Percentiles rank a stretch among this genome's conserved stretches.
Conservation (phyloP, 2,113 vertebrate genomes). For the Menura novaehollandiae region DNA sequence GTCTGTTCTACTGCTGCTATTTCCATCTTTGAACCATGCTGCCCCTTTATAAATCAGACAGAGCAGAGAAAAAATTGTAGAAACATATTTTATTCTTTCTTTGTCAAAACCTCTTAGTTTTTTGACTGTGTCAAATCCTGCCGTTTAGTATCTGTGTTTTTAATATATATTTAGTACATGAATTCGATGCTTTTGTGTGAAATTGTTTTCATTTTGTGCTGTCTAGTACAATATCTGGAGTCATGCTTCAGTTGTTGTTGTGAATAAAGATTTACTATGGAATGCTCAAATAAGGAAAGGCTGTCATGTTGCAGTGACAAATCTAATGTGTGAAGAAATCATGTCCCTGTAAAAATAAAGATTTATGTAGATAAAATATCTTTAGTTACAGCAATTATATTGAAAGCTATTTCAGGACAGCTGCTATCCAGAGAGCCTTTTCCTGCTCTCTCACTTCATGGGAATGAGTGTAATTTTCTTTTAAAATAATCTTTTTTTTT, state of each 20-base stretch:
- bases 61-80: neutral
- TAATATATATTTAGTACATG: neutral
- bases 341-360: constrained; percentile 52
- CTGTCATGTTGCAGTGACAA: constrained; percentile 57
- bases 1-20: neutral
- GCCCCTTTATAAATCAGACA: neutral
- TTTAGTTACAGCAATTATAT: constrained; percentile 59
- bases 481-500: neutral
- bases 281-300: constrained; percentile 35
- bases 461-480: neutral
- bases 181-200: constrained; percentile 23
- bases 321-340: constrained; percentile 45
- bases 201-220: constrained; percentile 42
- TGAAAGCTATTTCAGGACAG: constrained; percentile 38
- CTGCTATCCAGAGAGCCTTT: neutral
- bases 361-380: constrained; percentile 51
- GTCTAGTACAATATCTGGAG: constrained; percentile 35
- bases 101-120: neutral
- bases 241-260: constrained; percentile 36
- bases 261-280: constrained; percentile 48
- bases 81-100: neutral
- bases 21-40: neutral
- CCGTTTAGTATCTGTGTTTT: neutral
- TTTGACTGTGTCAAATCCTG: neutral
- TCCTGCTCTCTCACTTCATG: neutral